Evolutionary conservation across 2,113 vertebrate species (phyloP).

Genomic region (Rhagologus leucostigma): DNA sequence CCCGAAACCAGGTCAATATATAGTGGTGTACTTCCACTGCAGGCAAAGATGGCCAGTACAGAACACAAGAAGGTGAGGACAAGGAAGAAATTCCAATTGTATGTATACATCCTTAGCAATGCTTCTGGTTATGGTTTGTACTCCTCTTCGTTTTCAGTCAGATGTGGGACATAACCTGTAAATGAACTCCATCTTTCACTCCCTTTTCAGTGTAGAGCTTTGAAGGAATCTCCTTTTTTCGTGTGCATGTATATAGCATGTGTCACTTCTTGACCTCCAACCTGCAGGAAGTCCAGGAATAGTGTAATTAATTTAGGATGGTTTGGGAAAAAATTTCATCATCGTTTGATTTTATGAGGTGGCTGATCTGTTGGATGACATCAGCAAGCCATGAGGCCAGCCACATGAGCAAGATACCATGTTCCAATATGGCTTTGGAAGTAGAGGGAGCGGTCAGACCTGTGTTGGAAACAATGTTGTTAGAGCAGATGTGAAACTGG

Average conservation of each 20-base stretch:
- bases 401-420: not conserved
- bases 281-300: not conserved
- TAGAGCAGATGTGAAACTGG: not conserved
- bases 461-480: not conserved
- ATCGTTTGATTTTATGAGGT: not conserved
- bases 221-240: not conserved
- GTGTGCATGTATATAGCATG: rapidly evolving
- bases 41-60: not conserved
- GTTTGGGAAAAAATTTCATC: not conserved
- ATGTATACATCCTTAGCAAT: not conserved
- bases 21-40: not conserved
- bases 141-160: not conserved
- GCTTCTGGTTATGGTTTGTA: not conserved
- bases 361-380: not conserved
- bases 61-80: not conserved
- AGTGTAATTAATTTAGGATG: not conserved
- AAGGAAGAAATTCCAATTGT: not conserved
- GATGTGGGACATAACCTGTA: not conserved
- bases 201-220: not conserved
- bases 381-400: not conserved
- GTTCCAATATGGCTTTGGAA: not conserved
- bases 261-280: not conserved
- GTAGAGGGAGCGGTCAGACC: not conserved
- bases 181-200: not conserved
- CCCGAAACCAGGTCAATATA: not conserved